Evolutionary conservation across 1,140 invertebrate genomes (phyloP), one percentile per base, ranked within the genome.

Genomic region (Glossosoma conforme): DNA sequence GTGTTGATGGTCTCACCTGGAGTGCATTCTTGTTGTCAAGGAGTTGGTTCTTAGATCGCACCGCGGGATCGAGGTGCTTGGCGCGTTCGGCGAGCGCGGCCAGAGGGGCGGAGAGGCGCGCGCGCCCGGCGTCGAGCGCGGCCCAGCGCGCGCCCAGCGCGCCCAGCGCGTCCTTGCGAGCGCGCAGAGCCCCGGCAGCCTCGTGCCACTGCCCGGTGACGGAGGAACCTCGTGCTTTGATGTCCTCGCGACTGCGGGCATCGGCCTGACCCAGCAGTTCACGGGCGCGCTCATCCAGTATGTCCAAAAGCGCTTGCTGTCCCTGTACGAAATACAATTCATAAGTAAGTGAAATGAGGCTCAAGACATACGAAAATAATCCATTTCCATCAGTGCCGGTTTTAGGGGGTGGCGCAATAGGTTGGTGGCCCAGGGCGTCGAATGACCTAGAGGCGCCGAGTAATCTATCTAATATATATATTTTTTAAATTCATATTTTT

Each of bases 131-230:
- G 17, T 91, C 77, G 1, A 90, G 67, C 10, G 84, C 73, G 44
- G 79, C 79, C 91, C 91, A 95, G 58, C 85, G 77, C 19, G 82
- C 74, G 41, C 81, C 84, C 10, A 90, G 78, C 24, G 78, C 67
- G 0, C 67, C 65, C 37, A 72, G 53, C 20, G 65, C 61, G 4
- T 64, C 62, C 0, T 72, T 56, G 72, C 80, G 62, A 82, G 85
- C 65, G 79, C 81, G 30, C 71, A 56, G 86, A 85, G 61, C 92
- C 69, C 62, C 82, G 17, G 90, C 77, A 2, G 89, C 67, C 11
- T 84, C 74, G 43, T 78, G 79, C 91, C 91, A 95, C 59, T 85
- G 77, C 15, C 81, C 74, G 41, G 81, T 83, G 6, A 90, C 78
- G 18, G 78, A 65, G 30, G 66, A 60, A 45, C 66, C 67, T 28